phyloP scores from a whole-genome alignment of 2,888 invertebrate species.

The Sericinus montela region DNA sequence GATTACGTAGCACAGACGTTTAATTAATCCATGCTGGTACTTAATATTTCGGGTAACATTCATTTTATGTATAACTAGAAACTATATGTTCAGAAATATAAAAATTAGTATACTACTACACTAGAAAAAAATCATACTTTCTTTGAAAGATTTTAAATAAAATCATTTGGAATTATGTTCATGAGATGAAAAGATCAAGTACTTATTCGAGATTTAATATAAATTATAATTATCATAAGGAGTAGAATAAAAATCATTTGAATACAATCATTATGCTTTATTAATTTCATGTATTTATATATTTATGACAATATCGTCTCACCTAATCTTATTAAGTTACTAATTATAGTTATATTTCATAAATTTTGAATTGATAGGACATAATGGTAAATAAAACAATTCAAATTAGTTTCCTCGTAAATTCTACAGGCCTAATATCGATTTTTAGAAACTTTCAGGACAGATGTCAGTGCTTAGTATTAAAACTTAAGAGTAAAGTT shows the following conservation, averaged over 20 bases:
- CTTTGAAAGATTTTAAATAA: neutral
- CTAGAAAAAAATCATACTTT: too few species aligned
- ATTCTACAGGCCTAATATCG: constrained; percentile 54
- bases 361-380: constrained; percentile 79
- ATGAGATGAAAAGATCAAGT: too few species aligned
- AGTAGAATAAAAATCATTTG: constrained; percentile 56
- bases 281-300: constrained; percentile 81
- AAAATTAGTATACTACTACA: too few species aligned
- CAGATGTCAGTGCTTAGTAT: constrained; percentile 55
- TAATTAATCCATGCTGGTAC: too few species aligned
- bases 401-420: constrained; percentile 58
- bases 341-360: constrained; percentile 77
- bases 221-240: neutral
- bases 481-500: constrained; percentile 60
- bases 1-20: too few species aligned
- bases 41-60: too few species aligned
- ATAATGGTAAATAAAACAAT: constrained; percentile 72
- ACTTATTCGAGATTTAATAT: too few species aligned
- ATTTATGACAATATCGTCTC: constrained; percentile 81
- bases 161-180: neutral
- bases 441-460: constrained; percentile 47
- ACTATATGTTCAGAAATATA: neutral
- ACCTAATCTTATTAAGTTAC: constrained; percentile 79
- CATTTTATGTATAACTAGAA: too few species aligned
- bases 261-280: constrained; percentile 80